Conservation (phyloP, 2,888 invertebrate species). For the Tetranychus piercei region DNA sequence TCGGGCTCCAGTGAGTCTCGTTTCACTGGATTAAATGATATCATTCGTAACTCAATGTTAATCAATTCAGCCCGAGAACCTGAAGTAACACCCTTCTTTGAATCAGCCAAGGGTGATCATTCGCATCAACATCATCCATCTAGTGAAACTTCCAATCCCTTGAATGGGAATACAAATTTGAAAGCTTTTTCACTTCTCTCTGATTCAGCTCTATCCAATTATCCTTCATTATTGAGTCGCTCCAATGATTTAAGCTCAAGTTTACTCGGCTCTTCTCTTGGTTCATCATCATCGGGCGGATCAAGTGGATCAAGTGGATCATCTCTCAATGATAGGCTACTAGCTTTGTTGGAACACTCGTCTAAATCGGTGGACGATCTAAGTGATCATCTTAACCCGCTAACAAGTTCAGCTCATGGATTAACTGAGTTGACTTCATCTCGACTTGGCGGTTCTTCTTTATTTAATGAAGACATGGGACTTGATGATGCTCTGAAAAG, state of each 20-base stretch:
- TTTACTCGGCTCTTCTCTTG: neutral
- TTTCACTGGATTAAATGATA: neutral
- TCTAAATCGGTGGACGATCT: neutral
- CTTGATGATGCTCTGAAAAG: constrained; percentile 1
- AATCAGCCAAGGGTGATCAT: neutral
- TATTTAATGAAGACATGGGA: neutral
- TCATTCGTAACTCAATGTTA: neutral
- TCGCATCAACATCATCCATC: neutral
- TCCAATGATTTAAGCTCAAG: neutral
- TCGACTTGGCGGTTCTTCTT: neutral
- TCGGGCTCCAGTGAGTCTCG: neutral
- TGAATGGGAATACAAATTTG: neutral
- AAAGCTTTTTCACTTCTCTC: neutral
- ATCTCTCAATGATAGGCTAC: neutral
- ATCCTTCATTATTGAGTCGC: no score
- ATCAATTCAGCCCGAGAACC: neutral
- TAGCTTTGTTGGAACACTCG: neutral
- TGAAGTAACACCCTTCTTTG: neutral
- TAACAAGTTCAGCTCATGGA: neutral
- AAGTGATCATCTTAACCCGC: neutral
- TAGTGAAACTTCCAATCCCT: neutral
- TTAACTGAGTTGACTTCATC: neutral
- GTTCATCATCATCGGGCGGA: neutral
- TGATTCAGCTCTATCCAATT: neutral
- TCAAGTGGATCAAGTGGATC: neutral